These are phyloP conservation scores for Taenioides sp. DNA, from an alignment of 2,797 vertebrate species.

Conservation along the genomic window DNA sequence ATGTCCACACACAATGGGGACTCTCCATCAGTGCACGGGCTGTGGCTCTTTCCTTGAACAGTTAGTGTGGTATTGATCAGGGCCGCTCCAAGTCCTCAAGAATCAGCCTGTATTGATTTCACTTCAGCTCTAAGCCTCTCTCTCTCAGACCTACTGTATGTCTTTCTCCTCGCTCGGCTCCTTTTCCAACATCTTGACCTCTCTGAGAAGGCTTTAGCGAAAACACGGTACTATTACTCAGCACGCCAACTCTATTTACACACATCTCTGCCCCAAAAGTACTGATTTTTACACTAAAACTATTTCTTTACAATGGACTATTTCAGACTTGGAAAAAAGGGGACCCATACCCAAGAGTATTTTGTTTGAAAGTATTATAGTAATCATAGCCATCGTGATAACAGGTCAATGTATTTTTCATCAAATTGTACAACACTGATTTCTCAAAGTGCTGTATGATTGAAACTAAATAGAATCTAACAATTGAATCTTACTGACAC, in stretches of 20 bases:
- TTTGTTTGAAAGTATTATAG: no score
- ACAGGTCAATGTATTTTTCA: no score
- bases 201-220: constrained; percentile 34
- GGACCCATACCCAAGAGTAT: not conserved
- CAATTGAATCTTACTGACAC: no score
- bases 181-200: constrained; percentile 46
- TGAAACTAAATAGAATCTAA: no score
- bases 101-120: constrained; percentile 75
- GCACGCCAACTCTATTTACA: constrained; percentile 16
- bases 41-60: constrained; percentile 45
- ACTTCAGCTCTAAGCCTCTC: constrained; percentile 64
- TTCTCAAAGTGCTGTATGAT: no score
- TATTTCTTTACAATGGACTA: not conserved
- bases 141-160: constrained; percentile 51
- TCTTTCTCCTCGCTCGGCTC: constrained; percentile 49
- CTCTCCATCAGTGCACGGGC: constrained; percentile 32
- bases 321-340: not conserved
- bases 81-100: constrained; percentile 61
- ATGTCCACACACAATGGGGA: constrained; percentile 38
- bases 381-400: no score
- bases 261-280: constrained; percentile 13
- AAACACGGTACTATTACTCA: constrained; percentile 28
- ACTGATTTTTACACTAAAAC: not conserved
- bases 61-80: constrained; percentile 72
- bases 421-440: no score